Evolutionary conservation across 2,113 vertebrate genomes (phyloP).

Genomic region (Esox niger): DNA sequence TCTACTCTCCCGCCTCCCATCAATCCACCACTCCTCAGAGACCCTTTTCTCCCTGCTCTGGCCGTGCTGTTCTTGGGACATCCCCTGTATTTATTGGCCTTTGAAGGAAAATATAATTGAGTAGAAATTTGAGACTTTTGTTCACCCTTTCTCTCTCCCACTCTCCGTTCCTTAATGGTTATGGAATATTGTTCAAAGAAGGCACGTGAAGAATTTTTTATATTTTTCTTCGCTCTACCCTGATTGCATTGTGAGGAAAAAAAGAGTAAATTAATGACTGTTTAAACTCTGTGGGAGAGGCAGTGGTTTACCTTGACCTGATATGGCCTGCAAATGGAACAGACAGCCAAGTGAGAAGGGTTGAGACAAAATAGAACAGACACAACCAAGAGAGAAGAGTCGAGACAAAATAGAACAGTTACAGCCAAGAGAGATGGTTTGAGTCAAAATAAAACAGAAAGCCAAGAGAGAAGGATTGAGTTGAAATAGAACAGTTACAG

Average conservation of each 20-base stretch:
- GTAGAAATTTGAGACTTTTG: slow-evolving; percentile 61
- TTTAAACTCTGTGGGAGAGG: slow-evolving; percentile 35
- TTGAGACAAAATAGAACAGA: slow-evolving; percentile 35
- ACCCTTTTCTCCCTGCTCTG: slow-evolving; percentile 13
- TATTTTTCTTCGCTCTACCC: slow-evolving; percentile 19
- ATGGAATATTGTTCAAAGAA: slow-evolving; percentile 63
- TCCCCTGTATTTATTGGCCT: slow-evolving; percentile 65
- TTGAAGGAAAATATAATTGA: slow-evolving; percentile 66
- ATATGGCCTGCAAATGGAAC: slow-evolving; percentile 21
- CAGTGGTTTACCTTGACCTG: slow-evolving; percentile 40
- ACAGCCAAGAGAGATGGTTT: too few relatives aligned
- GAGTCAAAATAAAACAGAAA: too few relatives aligned
- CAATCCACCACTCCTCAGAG: slow-evolving; percentile 21
- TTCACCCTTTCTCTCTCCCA: slow-evolving; percentile 22
- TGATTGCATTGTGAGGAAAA: slow-evolving; percentile 53
- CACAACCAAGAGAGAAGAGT: too few relatives aligned
- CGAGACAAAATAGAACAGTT: too few relatives aligned
- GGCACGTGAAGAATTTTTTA: slow-evolving; percentile 42
- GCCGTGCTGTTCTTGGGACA: slow-evolving; percentile 71
- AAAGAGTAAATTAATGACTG: slow-evolving; percentile 39
- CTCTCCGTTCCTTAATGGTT: slow-evolving; percentile 37
- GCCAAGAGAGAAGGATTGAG: slow-evolving; percentile 29
- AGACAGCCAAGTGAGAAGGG: slow-evolving; percentile 28
- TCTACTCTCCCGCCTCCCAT: slow-evolving; percentile 20
- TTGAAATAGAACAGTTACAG: too few relatives aligned